Evolutionary conservation across 2,888 invertebrate species (phyloP).

Genomic region (Zeuzera pyrina): DNA sequence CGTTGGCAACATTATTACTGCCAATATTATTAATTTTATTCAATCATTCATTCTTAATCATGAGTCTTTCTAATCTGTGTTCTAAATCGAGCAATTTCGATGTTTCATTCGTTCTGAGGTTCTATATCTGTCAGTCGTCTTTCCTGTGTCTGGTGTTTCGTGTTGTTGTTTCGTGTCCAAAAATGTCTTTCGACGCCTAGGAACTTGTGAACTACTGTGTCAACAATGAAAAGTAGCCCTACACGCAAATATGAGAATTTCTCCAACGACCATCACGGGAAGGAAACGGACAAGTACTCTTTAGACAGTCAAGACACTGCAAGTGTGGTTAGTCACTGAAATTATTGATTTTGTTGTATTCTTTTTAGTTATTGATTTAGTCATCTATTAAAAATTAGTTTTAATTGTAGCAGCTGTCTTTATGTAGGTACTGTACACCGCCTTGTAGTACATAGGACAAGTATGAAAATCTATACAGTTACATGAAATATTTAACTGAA

Average conservation of each 20-base stretch:
- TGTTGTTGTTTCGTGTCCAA: slow-evolving; percentile 32
- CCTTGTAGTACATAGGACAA: too few species aligned
- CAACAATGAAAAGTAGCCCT: slow-evolving; percentile 70
- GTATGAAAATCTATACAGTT: too few species aligned
- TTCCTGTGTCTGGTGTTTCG: slow-evolving; percentile 11
- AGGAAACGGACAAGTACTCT: slow-evolving; percentile 65
- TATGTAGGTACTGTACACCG: not conserved
- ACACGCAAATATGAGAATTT: slow-evolving; percentile 67
- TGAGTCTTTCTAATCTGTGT: not conserved
- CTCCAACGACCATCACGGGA: slow-evolving; percentile 57
- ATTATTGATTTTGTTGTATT: slow-evolving; percentile 67
- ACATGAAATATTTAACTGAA: too few species aligned
- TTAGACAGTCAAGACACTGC: slow-evolving; percentile 69
- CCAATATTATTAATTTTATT: too few species aligned
- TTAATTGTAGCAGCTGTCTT: slow-evolving; percentile 14
- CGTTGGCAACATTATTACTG: too few species aligned
- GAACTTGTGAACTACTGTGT: slow-evolving; percentile 41
- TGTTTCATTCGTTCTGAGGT: slow-evolving; percentile 4
- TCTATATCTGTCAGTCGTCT: slow-evolving; percentile 9
- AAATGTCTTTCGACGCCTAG: slow-evolving; percentile 61
- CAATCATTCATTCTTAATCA: too few species aligned
- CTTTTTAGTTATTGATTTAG: slow-evolving; percentile 52
- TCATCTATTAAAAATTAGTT: slow-evolving; percentile 26
- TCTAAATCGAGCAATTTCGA: not conserved
- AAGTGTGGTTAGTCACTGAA: slow-evolving; percentile 63